phyloP scores from a whole-genome alignment of 1,140 invertebrate genomes.

The Anastatus disparis region DNA sequence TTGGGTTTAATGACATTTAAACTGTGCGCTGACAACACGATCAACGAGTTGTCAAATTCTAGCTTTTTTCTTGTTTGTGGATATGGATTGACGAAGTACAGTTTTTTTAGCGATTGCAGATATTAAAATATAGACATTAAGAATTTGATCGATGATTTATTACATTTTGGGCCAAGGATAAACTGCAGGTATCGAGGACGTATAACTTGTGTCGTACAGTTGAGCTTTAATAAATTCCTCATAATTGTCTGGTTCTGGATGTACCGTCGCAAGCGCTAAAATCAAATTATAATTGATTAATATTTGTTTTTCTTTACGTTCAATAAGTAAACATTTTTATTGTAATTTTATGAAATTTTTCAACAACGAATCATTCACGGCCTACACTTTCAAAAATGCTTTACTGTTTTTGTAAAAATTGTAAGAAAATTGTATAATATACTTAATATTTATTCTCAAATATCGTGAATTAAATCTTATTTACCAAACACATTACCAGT shows the following conservation, averaged over 20 bases:
- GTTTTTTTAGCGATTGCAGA: constrained; percentile 45
- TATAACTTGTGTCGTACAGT: constrained; percentile 81
- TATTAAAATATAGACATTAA: constrained; percentile 43
- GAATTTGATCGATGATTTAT: constrained; percentile 26
- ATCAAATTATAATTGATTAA: constrained; percentile 33
- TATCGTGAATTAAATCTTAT: no score
- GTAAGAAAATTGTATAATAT: no score
- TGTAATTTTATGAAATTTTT: no score
- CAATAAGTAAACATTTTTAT: no score
- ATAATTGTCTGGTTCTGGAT: constrained; percentile 81
- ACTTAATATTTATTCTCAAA: no score
- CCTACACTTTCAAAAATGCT: no score
- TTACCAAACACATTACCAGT: no score
- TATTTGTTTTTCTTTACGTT: no score
- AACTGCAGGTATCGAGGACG: constrained; percentile 73
- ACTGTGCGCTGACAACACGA: background rate
- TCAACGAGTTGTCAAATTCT: background rate
- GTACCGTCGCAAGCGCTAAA: constrained; percentile 78
- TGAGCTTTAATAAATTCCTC: constrained; percentile 82
- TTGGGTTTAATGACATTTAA: background rate
- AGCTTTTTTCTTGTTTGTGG: background rate
- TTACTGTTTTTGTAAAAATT: no score
- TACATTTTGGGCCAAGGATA: constrained; percentile 74
- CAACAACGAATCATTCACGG: no score
- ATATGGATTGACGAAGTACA: constrained; percentile 20